Evolutionary conservation across 2,113 vertebrate genomes (phyloP).

Genomic region (Excalfactoria chinensis): DNA sequence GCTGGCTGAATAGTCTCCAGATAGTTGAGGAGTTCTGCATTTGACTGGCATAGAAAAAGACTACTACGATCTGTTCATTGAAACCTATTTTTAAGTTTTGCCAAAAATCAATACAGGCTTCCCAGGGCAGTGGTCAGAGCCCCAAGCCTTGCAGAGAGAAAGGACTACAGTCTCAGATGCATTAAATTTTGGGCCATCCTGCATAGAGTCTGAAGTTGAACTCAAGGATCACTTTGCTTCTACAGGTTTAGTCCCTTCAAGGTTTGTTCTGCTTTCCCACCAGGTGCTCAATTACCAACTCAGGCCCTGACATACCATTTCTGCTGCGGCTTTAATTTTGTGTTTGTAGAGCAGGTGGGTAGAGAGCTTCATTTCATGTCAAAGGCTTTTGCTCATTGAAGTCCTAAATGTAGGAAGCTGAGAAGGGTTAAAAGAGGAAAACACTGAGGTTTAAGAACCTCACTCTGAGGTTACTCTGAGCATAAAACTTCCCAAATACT

Average conservation of each 20-base stretch:
- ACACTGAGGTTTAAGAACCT: not conserved
- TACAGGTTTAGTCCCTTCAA: not conserved
- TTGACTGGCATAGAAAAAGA: not conserved
- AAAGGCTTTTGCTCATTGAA: not conserved
- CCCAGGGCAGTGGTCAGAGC: not conserved
- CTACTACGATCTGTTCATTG: not conserved
- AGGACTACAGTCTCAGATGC: not conserved
- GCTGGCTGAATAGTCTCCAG: not conserved
- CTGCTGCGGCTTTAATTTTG: not conserved
- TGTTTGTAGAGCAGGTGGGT: not conserved
- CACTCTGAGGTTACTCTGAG: not conserved
- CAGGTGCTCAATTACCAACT: too few relatives aligned
- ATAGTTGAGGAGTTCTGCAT: not conserved
- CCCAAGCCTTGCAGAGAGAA: not conserved
- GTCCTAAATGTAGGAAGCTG: not conserved
- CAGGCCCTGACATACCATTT: too few relatives aligned
- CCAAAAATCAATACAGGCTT: not conserved
- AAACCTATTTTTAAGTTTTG: not conserved
- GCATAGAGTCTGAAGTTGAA: not conserved
- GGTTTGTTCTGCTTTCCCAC: not conserved
- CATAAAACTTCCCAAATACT: not conserved
- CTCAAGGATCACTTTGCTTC: not conserved
- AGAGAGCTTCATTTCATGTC: not conserved
- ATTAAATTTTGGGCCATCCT: not conserved
- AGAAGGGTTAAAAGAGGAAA: not conserved